Base-by-base conservation (phyloP, 2,113 vertebrate genomes). In the Hippocampus mohnikei region DNA sequence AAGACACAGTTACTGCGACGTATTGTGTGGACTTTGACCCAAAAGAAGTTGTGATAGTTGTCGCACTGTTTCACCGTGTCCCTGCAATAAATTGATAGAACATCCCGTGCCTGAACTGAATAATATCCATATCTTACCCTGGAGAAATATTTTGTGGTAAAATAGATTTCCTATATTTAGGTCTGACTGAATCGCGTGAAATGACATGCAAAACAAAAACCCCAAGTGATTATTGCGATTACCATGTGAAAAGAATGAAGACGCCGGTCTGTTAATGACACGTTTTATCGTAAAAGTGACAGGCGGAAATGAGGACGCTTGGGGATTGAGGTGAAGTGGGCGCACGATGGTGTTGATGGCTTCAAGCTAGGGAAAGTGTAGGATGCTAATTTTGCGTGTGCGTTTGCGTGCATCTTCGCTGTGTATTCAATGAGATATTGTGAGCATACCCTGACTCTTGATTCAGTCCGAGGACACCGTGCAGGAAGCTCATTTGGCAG, bases 61-160 rank as follows among this genome's bases (percentile, higher is more conserved):
- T 50, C 48, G 16, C 21, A 23, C 56, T 70, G 55, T 73, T 74
- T 76, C 58, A 76, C 70, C 40, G 16, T 50, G 16, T 18, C 16
- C 15, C 62, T 71, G 73, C 69, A 63, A 77, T 70, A 72, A 81
- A 80, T 18, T 10, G 29, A 72, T 23, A 50, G 67, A 74, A 52
- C 55, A 74, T 53, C 68, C 20, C 69, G 69, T 25, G 23, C 13
- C 23, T 13, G 1, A 25, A 56, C 55, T 25, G 55, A 56, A 23
- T 25, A 56, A 56, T 21, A n/a, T n/a, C 15, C 44, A 46, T 46
- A 46, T 13, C 13, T 46, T 46, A 46, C 11, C 44, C 8, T 18
- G 18, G 6, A 18, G 5, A 13, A 50, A 48, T 46, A 16, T 48
- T 48, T 48, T 18, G 18, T 18, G 18, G 48, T 50, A 2, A 7